Percentiles rank a stretch among this genome's conserved stretches.
Evolutionary conservation across 2,888 invertebrate species (phyloP).

Genomic region (Conistra vaccinii): DNA sequence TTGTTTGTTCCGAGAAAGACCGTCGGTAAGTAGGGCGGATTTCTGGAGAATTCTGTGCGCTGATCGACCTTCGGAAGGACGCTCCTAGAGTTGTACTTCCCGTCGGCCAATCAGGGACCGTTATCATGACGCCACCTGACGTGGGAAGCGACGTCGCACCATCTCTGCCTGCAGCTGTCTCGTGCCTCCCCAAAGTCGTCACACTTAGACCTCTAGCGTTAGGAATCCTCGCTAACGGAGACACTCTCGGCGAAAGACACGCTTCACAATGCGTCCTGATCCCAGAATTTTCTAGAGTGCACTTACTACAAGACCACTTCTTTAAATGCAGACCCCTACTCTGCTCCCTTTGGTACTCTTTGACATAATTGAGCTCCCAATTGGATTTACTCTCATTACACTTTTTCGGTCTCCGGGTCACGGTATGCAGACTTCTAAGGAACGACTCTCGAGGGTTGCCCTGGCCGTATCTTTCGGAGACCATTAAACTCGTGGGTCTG

Average conservation of each 20-base stretch:
- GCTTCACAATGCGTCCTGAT: slow-evolving; percentile 93
- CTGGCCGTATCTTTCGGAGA: slow-evolving; percentile 88
- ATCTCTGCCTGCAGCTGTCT: slow-evolving; percentile 79
- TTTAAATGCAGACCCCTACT: slow-evolving; percentile 84
- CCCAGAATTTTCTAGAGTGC: slow-evolving; percentile 94
- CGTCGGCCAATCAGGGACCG: slow-evolving; percentile 92
- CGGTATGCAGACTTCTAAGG: slow-evolving; percentile 85
- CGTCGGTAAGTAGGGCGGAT: slow-evolving; percentile 86
- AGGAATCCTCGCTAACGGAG: slow-evolving; percentile 81
- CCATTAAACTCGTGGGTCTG: slow-evolving; percentile 91
- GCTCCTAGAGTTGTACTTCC: slow-evolving; percentile 78
- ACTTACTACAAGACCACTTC: slow-evolving; percentile 94
- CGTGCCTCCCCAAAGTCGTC: slow-evolving; percentile 86
- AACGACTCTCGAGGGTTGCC: slow-evolving; percentile 85
- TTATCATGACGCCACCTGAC: slow-evolving; percentile 91
- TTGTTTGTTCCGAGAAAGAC: slow-evolving; percentile 87
- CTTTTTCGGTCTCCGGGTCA: slow-evolving; percentile 87
- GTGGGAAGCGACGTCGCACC: slow-evolving; percentile 86
- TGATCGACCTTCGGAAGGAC: slow-evolving; percentile 83
- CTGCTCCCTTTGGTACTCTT: slow-evolving; percentile 87
- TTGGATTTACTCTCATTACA: slow-evolving; percentile 86
- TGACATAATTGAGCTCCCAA: slow-evolving; percentile 88
- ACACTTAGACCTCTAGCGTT: slow-evolving; percentile 86
- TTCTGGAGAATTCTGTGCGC: slow-evolving; percentile 87
- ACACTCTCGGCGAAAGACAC: slow-evolving; percentile 93